phyloP scores from a whole-genome alignment of 2,888 invertebrate genomes.

The Luffia ferchaultella region DNA sequence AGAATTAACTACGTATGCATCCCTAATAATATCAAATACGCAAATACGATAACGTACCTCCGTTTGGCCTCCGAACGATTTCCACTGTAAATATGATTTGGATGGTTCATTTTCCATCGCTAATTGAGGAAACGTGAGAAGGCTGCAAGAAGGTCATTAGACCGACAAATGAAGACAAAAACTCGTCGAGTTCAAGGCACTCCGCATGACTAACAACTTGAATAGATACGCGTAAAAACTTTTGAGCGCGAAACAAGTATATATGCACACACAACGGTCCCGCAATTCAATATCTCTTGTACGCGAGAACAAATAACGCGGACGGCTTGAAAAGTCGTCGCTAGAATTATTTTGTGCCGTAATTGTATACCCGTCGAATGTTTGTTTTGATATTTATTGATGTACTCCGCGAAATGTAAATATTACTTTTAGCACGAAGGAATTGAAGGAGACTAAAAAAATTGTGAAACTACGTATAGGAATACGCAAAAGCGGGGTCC shows the following conservation, averaged over 20 bases:
- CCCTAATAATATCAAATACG: too few relatives aligned
- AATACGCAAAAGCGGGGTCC: too few relatives aligned
- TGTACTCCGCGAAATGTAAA: too few relatives aligned
- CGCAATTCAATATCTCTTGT: not conserved
- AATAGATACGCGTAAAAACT: not conserved
- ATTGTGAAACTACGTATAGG: too few relatives aligned
- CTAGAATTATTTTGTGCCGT: too few relatives aligned
- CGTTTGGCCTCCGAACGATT: not conserved
- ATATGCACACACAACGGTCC: not conserved
- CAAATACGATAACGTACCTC: too few relatives aligned
- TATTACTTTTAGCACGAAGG: too few relatives aligned
- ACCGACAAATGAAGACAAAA: conserved; percentile 45
- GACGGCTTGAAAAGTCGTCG: too few relatives aligned
- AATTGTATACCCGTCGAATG: too few relatives aligned
- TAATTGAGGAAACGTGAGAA: conserved; percentile 51
- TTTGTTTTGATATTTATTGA: too few relatives aligned
- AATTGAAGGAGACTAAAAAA: too few relatives aligned
- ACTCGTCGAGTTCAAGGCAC: conserved; percentile 43
- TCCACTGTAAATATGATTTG: not conserved
- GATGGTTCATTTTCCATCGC: conserved; percentile 18
- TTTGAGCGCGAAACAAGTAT: not conserved
- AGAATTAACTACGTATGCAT: too few relatives aligned
- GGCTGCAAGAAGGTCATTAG: conserved; percentile 39
- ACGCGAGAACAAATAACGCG: not conserved
- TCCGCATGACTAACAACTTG: conserved; percentile 31